A percentile compares a stretch with the other conserved stretches of the same genome.
phyloP scores from a whole-genome alignment of 2,797 vertebrate species.

The Sebastes vulpes region DNA sequence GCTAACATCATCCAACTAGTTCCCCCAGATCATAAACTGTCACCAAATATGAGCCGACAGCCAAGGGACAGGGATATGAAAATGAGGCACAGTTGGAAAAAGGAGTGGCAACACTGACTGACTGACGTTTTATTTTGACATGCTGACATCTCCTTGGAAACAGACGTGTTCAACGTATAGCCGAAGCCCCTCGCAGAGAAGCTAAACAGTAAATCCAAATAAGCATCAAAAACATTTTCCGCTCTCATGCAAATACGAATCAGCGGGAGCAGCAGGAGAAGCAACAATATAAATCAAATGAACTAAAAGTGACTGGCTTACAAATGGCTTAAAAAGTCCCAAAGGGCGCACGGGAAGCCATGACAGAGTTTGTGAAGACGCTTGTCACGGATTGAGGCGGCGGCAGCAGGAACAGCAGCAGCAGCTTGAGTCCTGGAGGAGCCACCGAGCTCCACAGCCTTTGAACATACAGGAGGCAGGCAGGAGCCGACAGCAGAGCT shows the following conservation, averaged over 20 bases:
- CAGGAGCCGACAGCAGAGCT: slow-evolving; percentile 66
- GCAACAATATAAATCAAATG: slow-evolving; percentile 49
- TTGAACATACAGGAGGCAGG: slow-evolving; percentile 75
- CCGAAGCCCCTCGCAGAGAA: neutral
- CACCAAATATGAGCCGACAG: slow-evolving; percentile 47
- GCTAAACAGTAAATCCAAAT: slow-evolving; percentile 23
- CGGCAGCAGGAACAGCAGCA: slow-evolving; percentile 36
- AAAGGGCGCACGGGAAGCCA: slow-evolving; percentile 24
- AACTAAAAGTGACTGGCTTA: slow-evolving; percentile 57
- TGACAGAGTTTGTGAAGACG: slow-evolving; percentile 59
- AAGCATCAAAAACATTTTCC: neutral
- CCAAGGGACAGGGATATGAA: slow-evolving; percentile 22
- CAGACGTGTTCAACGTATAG: slow-evolving; percentile 9
- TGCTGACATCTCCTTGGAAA: slow-evolving; percentile 53
- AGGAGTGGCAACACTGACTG: slow-evolving; percentile 36
- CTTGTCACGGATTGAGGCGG: slow-evolving; percentile 36
- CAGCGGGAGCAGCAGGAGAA: neutral
- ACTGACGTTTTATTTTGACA: slow-evolving; percentile 47
- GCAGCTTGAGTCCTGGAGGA: slow-evolving; percentile 66
- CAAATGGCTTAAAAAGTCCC: slow-evolving; percentile 75
- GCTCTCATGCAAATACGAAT: slow-evolving; percentile 28
- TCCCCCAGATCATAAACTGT: slow-evolving; percentile 7
- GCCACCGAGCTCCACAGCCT: slow-evolving; percentile 58
- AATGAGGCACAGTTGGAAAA: slow-evolving; percentile 33
- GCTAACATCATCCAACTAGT: slow-evolving; percentile 43